A percentile compares a stretch with the other conserved stretches of the same genome.
phyloP scores from a whole-genome alignment of 2,888 invertebrate genomes.

The Eupithecia insigniata region DNA sequence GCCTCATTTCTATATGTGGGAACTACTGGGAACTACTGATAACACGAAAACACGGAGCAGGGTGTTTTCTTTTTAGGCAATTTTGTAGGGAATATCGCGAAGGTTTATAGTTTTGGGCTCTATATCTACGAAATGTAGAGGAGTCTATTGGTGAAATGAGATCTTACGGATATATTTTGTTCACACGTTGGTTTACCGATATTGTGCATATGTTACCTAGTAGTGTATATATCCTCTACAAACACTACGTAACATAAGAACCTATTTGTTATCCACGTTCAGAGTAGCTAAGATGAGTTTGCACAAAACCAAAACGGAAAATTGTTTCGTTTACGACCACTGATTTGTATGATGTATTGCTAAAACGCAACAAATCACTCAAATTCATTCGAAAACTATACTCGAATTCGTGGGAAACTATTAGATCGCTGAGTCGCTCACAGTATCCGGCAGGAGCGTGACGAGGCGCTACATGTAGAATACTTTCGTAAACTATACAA shows the following conservation, averaged over 20 bases:
- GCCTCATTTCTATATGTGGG: conserved; percentile 43
- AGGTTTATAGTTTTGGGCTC: conserved; percentile 33
- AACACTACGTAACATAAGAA: neutral
- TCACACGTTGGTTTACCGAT: neutral
- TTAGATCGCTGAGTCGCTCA: neutral
- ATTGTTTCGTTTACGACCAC: too few species aligned
- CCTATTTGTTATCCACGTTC: neutral
- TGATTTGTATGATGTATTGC: too few species aligned
- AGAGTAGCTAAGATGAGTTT: too few species aligned
- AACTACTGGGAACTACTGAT: conserved; percentile 45
- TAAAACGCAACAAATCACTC: neutral
- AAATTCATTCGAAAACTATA: neutral
- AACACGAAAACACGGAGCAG: conserved; percentile 36
- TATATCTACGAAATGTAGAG: conserved; percentile 18
- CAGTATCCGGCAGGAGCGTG: neutral
- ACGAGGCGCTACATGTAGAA: too few species aligned
- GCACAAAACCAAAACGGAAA: too few species aligned
- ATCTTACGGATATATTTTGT: neutral
- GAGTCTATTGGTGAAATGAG: conserved; percentile 16
- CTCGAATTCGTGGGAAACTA: neutral
- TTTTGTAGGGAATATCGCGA: conserved; percentile 27
- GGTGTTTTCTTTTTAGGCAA: conserved; percentile 28
- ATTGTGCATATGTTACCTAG: neutral
- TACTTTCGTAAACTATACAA: too few species aligned
- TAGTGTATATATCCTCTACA: too few species aligned